Evolutionary conservation across 2,797 vertebrate species (phyloP), one percentile per base, ranked within the genome.

Genomic region (Bovichtus variegatus): DNA sequence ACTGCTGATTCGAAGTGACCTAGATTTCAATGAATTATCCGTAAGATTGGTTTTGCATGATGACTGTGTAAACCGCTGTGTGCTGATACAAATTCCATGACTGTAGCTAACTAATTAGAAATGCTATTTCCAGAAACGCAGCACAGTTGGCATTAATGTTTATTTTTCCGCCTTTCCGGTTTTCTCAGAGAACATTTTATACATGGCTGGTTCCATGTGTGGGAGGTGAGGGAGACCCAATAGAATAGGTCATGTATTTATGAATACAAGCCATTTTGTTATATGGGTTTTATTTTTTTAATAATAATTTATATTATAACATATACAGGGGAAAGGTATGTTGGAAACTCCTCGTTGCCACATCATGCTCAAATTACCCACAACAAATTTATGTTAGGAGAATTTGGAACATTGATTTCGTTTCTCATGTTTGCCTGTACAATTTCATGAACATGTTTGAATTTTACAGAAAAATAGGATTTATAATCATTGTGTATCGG

Each of bases 171-270:
- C 76, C 76, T 87, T 83, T 78, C 51, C 85, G 65, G 9, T 18
- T 83, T 55, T 77, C 53, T 70, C 64, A 19, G 70, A 85, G 64
- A 82, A 68, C 57, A 62, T 91, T 84, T 86, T 70, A 63, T 57
- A 67, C 82, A 80, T 84, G 85, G 88, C 84, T 90, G 82, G 70
- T 55, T 89, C 85, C 78, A 76, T 78, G 78, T 47, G 43, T 77
- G 44, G 61, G 53, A 64, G 47, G 53, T 9, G 19, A 65, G 36
- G 47, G 57, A 80, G 60, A 67, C 38, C 2, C 40, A 68, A 82
- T 71, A 62, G n/a, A 82, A 69, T 70, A 71, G 74, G 67, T 73
- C 34, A 59, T 62, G 49, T 38, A 19, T 59, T 82, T 65, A 43
- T 57, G 16, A 87, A 87, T 91, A 85, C 85, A 89, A 76, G 29